Evolutionary conservation across 2,797 vertebrate species (phyloP).

Genomic region (Gallirallus australis): DNA sequence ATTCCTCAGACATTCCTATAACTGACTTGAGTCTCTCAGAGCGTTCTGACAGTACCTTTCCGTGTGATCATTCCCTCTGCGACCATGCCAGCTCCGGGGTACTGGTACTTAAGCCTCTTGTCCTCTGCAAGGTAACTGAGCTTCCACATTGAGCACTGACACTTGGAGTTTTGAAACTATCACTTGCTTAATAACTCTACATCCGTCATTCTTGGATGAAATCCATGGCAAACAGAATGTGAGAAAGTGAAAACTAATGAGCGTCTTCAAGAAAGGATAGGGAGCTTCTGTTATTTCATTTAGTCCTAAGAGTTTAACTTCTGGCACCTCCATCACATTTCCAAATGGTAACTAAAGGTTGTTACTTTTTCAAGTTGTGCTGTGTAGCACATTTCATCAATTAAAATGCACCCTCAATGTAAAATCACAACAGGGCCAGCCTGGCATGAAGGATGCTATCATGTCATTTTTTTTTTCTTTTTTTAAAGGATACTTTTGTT

Average conservation of each 20-base stretch:
- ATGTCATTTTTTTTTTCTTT: constrained; percentile 43
- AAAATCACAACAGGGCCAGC: constrained; percentile 81
- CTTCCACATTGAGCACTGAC: constrained; percentile 67
- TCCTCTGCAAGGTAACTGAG: constrained; percentile 61
- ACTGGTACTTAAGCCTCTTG: constrained; percentile 33
- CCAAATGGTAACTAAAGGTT: constrained; percentile 81
- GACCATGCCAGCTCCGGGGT: neutral
- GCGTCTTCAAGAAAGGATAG: constrained; percentile 80
- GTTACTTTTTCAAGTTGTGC: constrained; percentile 79
- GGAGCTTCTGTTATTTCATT: constrained; percentile 79
- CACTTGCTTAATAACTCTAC: constrained; percentile 81
- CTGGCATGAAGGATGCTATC: constrained; percentile 76
- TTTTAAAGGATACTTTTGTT: constrained; percentile 74
- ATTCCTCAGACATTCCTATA: neutral
- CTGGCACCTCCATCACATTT: constrained; percentile 80
- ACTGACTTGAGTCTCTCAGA: neutral
- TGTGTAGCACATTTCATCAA: constrained; percentile 80
- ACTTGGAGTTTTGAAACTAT: constrained; percentile 78
- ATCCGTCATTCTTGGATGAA: constrained; percentile 78
- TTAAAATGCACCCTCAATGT: constrained; percentile 80
- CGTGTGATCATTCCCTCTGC: neutral
- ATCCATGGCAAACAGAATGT: constrained; percentile 83
- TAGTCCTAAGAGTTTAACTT: constrained; percentile 80
- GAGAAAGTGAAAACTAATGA: constrained; percentile 82
- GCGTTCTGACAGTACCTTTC: constrained; percentile 6